Evolutionary conservation across 1,140 invertebrate genomes (phyloP).

Genomic region (Asbolus verrucosus): DNA sequence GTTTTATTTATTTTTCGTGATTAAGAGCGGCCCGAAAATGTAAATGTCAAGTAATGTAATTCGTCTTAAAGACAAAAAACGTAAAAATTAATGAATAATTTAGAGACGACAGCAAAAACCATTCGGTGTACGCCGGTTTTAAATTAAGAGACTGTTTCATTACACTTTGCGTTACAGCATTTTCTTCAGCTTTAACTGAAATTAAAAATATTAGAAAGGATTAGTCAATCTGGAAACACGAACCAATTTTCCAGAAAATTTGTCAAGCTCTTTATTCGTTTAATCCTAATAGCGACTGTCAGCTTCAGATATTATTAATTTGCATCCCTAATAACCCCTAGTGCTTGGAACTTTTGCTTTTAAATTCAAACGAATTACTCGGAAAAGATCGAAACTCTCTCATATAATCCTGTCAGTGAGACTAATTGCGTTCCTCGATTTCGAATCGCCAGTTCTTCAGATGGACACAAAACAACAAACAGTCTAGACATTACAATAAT

Average conservation of each 20-base stretch:
- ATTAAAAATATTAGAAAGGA: slow-evolving; percentile 32
- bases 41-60: not conserved
- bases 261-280: slow-evolving; percentile 39
- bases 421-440: slow-evolving; percentile 11
- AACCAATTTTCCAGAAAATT: slow-evolving; percentile 39
- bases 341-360: slow-evolving; percentile 18
- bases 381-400: slow-evolving; percentile 22
- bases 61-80: not conserved
- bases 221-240: slow-evolving; percentile 36
- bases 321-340: slow-evolving; percentile 19
- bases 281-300: slow-evolving; percentile 43
- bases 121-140: too few relatives aligned
- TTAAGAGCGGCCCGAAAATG: not conserved
- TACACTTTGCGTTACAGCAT: not conserved
- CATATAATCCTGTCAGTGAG: slow-evolving; percentile 5
- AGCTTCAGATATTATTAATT: slow-evolving; percentile 44
- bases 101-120: slow-evolving; percentile 1
- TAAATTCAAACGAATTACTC: slow-evolving; percentile 2
- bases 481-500: slow-evolving; percentile 43
- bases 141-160: not conserved
- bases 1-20: slow-evolving; percentile 8
- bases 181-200: slow-evolving; percentile 1
- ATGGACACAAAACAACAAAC: slow-evolving; percentile 29
- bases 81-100: slow-evolving; percentile 24
- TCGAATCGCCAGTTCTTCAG: not conserved